phyloP scores from a whole-genome alignment of 2,797 vertebrate species.

The Pyrocephalus nanus region DNA sequence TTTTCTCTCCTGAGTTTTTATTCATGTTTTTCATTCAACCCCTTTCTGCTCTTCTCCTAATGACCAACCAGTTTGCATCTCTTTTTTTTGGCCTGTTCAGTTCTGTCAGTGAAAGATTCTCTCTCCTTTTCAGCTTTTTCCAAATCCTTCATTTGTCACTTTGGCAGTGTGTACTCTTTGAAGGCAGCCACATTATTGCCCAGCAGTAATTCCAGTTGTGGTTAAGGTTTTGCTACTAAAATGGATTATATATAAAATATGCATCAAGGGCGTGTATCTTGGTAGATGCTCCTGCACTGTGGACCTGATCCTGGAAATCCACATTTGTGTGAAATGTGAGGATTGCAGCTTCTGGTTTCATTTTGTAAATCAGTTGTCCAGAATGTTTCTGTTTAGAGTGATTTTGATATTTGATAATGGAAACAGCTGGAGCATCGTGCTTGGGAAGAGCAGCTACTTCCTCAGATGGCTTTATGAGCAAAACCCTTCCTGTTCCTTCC shows the following conservation, averaged over 20 bases:
- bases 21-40: background rate
- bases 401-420: background rate
- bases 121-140: background rate
- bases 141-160: background rate
- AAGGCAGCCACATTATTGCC: background rate
- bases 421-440: background rate
- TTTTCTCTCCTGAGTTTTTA: background rate
- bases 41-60: background rate
- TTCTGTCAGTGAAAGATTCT: background rate
- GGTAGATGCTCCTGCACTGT: accelerated
- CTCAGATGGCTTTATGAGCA: background rate
- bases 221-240: background rate
- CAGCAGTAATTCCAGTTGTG: background rate
- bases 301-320: background rate
- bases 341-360: background rate
- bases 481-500: background rate
- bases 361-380: background rate
- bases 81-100: background rate
- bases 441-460: background rate
- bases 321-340: background rate
- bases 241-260: background rate
- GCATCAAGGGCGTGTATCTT: background rate
- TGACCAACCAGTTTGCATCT: background rate
- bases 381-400: background rate
- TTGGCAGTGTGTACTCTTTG: background rate